Base-by-base conservation (phyloP, 2,113 vertebrate genomes). In the Ceuthmochares aereus region DNA sequence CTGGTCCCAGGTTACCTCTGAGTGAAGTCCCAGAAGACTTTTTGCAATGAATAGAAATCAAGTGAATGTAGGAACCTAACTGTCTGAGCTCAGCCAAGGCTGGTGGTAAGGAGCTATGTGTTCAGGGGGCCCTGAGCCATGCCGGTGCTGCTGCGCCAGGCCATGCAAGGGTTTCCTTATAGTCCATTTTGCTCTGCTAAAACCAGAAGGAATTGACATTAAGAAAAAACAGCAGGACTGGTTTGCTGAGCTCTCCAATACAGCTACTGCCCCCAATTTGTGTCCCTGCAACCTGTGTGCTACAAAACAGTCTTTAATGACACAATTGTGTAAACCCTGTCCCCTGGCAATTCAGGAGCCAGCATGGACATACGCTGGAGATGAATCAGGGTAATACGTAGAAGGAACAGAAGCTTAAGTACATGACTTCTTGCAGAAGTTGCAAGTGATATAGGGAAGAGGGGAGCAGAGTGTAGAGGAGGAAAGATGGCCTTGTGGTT, bases 141-240 rank as follows among this genome's bases (percentile, higher is more conserved):
- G 30, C 12, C 29, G 22, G 11, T 63, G 58, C 54, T 67, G 47
- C 25, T 55, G 6, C 42, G 29, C 16, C 40, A 88, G 70, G 58
- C 17, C 30, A 68, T 0, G 0, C 1, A 26, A 52, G 23, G 15
- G 10, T 34, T 66, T 68, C 69, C 47, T 83, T 40, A 36, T 2
- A 49, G 40, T 17, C 18, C 43, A 25, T 90, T 62, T 73, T 43
- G n/a, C 43, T 87, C 40, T 40, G 18, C n/a, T 54, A 73, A 73
- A 90, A 92, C 54, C 76, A 45, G 32, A 70, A 75, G 29, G n/a
- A 95, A 88, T 9, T 16, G 32, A 84, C 32, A 63, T 55, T 9
- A 15, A 56, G 10, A 49, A 72, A 76, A 76, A 69, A 68, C 5
- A 79, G 14, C 14, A 74, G 12, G 10, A 29, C 20, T 47, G 14